phyloP scores from a whole-genome alignment of 1,140 invertebrate species.

The Tetragnatha versicolor region DNA sequence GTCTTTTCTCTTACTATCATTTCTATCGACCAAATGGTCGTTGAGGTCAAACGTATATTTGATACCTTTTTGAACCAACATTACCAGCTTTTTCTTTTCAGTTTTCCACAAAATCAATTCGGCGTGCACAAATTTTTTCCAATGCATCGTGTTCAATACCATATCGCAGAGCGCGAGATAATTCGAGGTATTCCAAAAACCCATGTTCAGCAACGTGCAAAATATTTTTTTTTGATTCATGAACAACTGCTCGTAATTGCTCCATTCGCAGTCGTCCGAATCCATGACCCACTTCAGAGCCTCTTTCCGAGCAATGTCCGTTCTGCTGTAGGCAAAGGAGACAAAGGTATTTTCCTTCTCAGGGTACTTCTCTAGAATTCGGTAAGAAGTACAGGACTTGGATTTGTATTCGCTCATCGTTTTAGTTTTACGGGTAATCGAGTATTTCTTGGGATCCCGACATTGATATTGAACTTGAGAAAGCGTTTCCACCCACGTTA shows the following conservation, averaged over 20 bases:
- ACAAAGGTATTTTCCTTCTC: slow-evolving; percentile 2
- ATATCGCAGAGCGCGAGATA: no score
- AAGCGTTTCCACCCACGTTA: slow-evolving; percentile 5
- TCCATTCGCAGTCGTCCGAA: background rate
- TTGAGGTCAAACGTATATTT: no score
- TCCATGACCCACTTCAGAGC: background rate
- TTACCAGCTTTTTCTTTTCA: no score
- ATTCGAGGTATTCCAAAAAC: slow-evolving; percentile 40
- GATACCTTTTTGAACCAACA: no score
- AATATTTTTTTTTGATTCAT: slow-evolving; percentile 23
- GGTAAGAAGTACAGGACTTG: background rate
- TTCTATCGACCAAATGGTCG: no score
- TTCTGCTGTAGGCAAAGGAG: slow-evolving; percentile 7
- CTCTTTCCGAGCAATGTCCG: background rate
- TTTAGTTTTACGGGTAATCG: slow-evolving; percentile 6
- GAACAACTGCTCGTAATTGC: slow-evolving; percentile 16
- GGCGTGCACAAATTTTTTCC: no score
- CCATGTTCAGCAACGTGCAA: slow-evolving; percentile 1
- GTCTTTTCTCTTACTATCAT: no score
- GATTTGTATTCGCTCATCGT: background rate
- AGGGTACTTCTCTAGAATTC: slow-evolving; percentile 2
- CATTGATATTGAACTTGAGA: background rate
- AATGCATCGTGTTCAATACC: no score
- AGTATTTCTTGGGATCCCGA: slow-evolving; percentile 9
- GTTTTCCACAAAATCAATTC: no score